Evolutionary conservation across 2,797 vertebrate genomes (phyloP), one percentile per base, ranked within the genome.

Genomic region (Brachyalestes nurse): DNA sequence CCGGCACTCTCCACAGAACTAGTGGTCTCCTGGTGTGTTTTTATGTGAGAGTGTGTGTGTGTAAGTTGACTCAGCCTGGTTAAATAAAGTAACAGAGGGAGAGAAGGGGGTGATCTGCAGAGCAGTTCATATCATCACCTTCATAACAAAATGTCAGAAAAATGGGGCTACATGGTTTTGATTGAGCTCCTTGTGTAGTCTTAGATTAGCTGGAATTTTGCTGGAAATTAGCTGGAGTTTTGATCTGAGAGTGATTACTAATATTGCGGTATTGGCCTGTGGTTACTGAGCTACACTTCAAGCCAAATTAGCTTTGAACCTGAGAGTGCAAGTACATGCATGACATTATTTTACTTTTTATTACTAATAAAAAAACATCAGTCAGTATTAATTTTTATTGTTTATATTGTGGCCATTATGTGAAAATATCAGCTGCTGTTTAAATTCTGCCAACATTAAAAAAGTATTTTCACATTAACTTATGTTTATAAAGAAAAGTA

Each of bases 21-120:
- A 45, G 40, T 14, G 3, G 57, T 79, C 23, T 62, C 25, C 61
- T 23, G 61, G 58, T 81, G 62, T 53, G 7, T 76, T 25, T 77
- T 58, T 72, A n/a, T n/a, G n/a, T n/a, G n/a, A n/a, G 58, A 65
- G 21, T 62, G 65, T 49, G 53, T 12, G 21, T 21, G 47, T 49
- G 28, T 60, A 40, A 23, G 10, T 61, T 61, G 23, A 25, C 58
- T 62, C 23, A 61, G 21, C 60, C 34, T 28, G 17, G 13, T 34
- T 34, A 25, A 25, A 61, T 25, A 38, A 64, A 64, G 14, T 12
- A 62, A 64, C 60, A 34, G 16, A 71, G 47, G 12, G n/a, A 45
- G 19, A 1, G 2, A 4, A 55, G 17, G 49, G 19, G 10, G 53
- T 23, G 67, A 25, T 65, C 17, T 6, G 8, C 34, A 34, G 13